Evolutionary conservation across 2,888 invertebrate genomes (phyloP).

Genomic region (Vandiemenella viatica): DNA sequence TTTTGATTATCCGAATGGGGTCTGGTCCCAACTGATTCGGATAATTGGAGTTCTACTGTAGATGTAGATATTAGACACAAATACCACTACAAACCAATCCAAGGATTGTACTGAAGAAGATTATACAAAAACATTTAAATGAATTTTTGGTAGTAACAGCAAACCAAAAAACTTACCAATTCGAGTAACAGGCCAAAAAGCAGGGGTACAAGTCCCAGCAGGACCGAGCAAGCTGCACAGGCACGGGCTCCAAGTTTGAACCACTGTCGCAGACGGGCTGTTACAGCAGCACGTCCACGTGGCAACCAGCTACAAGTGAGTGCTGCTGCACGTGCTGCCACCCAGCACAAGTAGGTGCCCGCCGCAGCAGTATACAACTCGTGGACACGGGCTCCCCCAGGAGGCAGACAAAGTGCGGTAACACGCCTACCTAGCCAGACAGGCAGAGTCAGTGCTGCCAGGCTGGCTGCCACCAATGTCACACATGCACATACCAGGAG

Average conservation of each 20-base stretch:
- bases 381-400: slow-evolving; percentile 48
- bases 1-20: too few relatives aligned
- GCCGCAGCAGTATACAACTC: slow-evolving; percentile 92
- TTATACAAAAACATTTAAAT: too few relatives aligned
- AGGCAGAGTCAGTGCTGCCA: slow-evolving; percentile 74
- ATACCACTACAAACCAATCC: too few relatives aligned
- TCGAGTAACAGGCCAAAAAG: slow-evolving; percentile 86
- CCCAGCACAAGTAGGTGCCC: slow-evolving; percentile 90
- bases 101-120: too few relatives aligned
- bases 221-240: slow-evolving; percentile 45
- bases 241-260: slow-evolving; percentile 50
- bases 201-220: slow-evolving; percentile 81
- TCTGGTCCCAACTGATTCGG: too few relatives aligned
- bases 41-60: too few relatives aligned
- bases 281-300: slow-evolving; percentile 64
- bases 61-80: too few relatives aligned
- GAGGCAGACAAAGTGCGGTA: slow-evolving; percentile 66
- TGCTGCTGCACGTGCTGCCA: slow-evolving; percentile 66
- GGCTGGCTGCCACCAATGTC: slow-evolving; percentile 70
- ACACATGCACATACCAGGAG: slow-evolving; percentile 62
- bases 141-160: too few relatives aligned
- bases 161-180: slow-evolving; percentile 47
- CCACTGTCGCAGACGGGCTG: slow-evolving; percentile 58
- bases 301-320: slow-evolving; percentile 78
- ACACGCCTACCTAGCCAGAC: slow-evolving; percentile 79